Percentiles rank a stretch among this genome's conserved stretches.
These are phyloP conservation scores for Drosophila parthenogenetica DNA, from an alignment of 2,888 invertebrate species.

Conservation along the genomic window DNA sequence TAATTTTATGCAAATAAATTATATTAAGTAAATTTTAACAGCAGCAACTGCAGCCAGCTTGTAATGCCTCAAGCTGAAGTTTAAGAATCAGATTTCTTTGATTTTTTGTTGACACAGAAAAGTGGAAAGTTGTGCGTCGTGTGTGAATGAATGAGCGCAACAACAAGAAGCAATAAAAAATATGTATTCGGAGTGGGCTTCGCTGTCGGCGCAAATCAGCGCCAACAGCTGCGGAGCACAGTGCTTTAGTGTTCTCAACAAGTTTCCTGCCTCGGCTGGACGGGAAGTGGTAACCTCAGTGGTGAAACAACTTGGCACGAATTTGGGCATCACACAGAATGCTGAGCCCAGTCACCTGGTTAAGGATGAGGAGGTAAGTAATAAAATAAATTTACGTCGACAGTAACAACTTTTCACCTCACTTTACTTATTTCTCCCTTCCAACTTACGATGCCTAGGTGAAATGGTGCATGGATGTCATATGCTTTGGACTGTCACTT, in stretches of 20 bases:
- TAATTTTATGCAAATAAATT: not conserved
- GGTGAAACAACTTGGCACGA: slow-evolving; percentile 87
- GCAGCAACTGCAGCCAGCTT: not conserved
- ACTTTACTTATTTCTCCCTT: too few species aligned
- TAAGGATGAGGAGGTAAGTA: slow-evolving; percentile 91
- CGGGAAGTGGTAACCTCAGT: slow-evolving; percentile 87
- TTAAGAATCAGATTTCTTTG: not conserved
- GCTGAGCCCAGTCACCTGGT: slow-evolving; percentile 93
- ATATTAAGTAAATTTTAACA: not conserved
- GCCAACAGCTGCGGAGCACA: slow-evolving; percentile 86
- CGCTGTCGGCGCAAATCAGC: slow-evolving; percentile 85
- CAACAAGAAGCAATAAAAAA: slow-evolving; percentile 50
- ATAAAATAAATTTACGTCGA: too few species aligned
- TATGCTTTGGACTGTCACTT: slow-evolving; percentile 95
- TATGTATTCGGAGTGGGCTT: slow-evolving; percentile 87
- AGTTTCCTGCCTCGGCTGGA: slow-evolving; percentile 87
- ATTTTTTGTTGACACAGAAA: slow-evolving; percentile 7
- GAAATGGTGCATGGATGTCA: slow-evolving; percentile 93
- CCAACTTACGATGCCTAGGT: slow-evolving; percentile 87
- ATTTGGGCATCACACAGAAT: slow-evolving; percentile 90
- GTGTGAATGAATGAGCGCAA: slow-evolving; percentile 8
- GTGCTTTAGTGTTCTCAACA: slow-evolving; percentile 87
- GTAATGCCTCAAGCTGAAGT: not conserved
- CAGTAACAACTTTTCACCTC: not conserved
- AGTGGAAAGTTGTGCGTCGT: slow-evolving; percentile 24